Percentiles rank a stretch among this genome's conserved stretches.
These are phyloP conservation scores for Acrobasis repandana DNA, from an alignment of 2,888 invertebrate species.

Conservation along the genomic window DNA sequence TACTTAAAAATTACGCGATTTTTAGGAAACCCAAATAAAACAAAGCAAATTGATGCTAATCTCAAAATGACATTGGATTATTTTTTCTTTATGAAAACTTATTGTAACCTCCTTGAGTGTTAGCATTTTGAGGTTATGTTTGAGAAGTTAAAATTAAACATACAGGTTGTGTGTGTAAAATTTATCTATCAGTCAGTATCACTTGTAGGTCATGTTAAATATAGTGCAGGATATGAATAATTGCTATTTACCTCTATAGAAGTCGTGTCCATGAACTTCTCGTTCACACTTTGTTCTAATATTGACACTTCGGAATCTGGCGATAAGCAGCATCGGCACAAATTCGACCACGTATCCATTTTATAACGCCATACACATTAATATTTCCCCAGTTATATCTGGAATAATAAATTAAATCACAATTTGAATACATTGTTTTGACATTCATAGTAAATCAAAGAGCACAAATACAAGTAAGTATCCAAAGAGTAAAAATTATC, in stretches of 20 bases:
- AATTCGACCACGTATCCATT: conserved; percentile 75
- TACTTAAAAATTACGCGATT: neutral
- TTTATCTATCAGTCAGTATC: neutral
- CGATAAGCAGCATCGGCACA: conserved; percentile 76
- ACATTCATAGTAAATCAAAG: conserved; percentile 64
- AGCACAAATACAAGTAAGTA: conserved; percentile 57
- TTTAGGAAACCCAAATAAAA: neutral
- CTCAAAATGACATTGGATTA: conserved; percentile 9
- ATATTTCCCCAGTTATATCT: conserved; percentile 59
- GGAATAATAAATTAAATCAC: conserved; percentile 56
- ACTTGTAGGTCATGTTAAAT: conserved; percentile 1
- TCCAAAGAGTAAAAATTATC: conserved; percentile 82
- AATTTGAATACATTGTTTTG: conserved; percentile 64
- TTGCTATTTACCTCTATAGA: conserved; percentile 59
- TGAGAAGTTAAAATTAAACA: neutral
- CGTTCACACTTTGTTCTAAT: conserved; percentile 57
- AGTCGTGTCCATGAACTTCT: conserved; percentile 70
- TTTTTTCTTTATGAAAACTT: neutral
- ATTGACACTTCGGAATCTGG: conserved; percentile 70
- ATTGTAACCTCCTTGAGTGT: neutral
- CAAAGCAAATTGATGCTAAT: conserved; percentile 9
- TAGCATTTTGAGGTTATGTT: conserved; percentile 2
- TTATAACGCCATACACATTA: conserved; percentile 56
- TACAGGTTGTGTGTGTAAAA: conserved; percentile 12
- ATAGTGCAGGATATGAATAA: no score